Evolutionary conservation across 2,113 vertebrate genomes (phyloP).

Genomic region (Aepyceros melampus): DNA sequence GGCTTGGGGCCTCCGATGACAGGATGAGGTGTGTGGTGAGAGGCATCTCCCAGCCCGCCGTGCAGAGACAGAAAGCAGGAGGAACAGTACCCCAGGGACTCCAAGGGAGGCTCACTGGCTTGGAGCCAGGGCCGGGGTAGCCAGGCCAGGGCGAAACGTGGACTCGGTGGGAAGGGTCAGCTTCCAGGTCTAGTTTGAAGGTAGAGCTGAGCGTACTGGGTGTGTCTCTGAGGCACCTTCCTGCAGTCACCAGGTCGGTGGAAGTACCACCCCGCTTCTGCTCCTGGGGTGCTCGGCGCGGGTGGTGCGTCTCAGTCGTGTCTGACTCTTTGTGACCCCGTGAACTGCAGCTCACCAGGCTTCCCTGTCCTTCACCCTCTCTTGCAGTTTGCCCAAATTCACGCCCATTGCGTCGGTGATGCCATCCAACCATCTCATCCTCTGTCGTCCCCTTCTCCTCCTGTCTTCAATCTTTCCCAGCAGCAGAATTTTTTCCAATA

Average conservation of each 20-base stretch:
- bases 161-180: accelerated
- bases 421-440: neutral
- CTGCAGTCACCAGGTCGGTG: accelerated
- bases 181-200: neutral
- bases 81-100: neutral
- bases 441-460: neutral
- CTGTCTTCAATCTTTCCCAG: neutral
- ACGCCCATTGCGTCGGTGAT: neutral
- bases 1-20: neutral
- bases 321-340: neutral
- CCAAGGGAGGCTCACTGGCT: accelerated
- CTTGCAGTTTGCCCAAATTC: neutral
- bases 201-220: neutral
- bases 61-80: neutral
- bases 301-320: neutral
- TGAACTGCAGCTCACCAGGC: neutral
- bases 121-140: neutral
- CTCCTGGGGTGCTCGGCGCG: neutral
- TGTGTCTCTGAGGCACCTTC: neutral
- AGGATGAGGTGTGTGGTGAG: accelerated
- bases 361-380: neutral
- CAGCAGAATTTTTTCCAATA: neutral
- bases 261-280: neutral
- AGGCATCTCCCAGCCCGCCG: accelerated
- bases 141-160: neutral